These are phyloP conservation scores for Sminthopsis crassicaudata DNA, from an alignment of 2,113 vertebrate species.

Conservation along the genomic window DNA sequence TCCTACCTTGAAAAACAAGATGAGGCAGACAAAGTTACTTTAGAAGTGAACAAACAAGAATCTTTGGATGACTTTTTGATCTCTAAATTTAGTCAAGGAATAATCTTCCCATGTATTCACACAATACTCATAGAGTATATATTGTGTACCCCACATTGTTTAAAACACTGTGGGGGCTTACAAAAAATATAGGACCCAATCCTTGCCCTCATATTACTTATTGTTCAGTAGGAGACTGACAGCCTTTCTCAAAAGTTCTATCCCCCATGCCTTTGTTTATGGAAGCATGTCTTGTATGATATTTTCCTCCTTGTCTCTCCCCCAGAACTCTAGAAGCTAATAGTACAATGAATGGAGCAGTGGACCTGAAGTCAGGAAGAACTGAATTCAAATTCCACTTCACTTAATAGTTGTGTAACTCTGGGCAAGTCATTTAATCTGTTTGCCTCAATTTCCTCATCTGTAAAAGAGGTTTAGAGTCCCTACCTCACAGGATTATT, in stretches of 20 bases:
- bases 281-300: not conserved
- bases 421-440: not conserved
- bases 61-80: rapidly evolving
- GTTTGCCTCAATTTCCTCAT: not conserved
- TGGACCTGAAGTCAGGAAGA: not conserved
- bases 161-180: not conserved
- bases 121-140: not conserved
- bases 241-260: not conserved
- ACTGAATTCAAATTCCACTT: not conserved
- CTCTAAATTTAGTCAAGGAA: not conserved
- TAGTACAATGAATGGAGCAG: not conserved
- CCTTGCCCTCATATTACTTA: not conserved
- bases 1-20: not conserved
- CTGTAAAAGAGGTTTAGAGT: not conserved
- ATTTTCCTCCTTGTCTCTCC: not conserved
- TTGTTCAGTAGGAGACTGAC: not conserved
- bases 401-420: not conserved
- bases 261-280: not conserved
- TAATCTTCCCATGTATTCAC: not conserved
- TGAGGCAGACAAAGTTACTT: not conserved
- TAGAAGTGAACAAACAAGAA: too few relatives aligned
- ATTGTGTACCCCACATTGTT: not conserved
- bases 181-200: not conserved
- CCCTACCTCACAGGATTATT: not conserved
- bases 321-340: not conserved